These are phyloP conservation scores for Papilio glaucus DNA, from an alignment of 1,140 invertebrate genomes.

Conservation along the genomic window DNA sequence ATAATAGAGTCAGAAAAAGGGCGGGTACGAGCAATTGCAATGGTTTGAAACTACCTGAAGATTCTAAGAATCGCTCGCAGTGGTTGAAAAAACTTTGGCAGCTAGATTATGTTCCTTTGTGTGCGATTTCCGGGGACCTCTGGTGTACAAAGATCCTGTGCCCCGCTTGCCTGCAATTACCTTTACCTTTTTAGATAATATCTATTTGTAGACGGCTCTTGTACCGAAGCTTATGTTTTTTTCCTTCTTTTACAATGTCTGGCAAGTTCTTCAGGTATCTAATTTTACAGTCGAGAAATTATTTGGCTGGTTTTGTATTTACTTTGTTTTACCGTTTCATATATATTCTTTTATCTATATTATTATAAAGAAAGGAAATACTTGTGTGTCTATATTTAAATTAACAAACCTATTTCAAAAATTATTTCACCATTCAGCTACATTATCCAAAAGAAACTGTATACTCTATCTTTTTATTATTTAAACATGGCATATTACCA, in stretches of 20 bases:
- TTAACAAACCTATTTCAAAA: too few species aligned
- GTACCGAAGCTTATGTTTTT: background rate
- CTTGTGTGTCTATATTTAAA: too few species aligned
- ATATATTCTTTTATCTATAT: too few species aligned
- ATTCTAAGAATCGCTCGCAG: background rate
- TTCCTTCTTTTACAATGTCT: background rate
- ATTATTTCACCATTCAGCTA: too few species aligned
- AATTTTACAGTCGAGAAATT: too few species aligned
- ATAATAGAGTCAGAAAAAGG: conserved; percentile 10
- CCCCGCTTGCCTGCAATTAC: conserved; percentile 3
- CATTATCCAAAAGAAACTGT: too few species aligned
- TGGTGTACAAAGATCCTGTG: background rate
- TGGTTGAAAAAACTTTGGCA: background rate
- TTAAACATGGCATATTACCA: too few species aligned
- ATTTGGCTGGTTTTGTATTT: too few species aligned
- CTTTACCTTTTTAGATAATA: conserved; percentile 13
- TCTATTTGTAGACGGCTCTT: conserved; percentile 4
- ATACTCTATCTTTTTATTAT: too few species aligned
- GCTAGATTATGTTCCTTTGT: conserved; percentile 14
- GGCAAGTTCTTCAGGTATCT: background rate
- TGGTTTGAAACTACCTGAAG: conserved; percentile 1
- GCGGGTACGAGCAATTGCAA: background rate
- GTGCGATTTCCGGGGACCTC: conserved; percentile 3
- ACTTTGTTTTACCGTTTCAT: too few species aligned
- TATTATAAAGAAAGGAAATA: too few species aligned